Percentiles rank a stretch among this genome's conserved stretches.
Conservation (phyloP, 2,888 invertebrate genomes). For the Scaptomyza reducta region DNA sequence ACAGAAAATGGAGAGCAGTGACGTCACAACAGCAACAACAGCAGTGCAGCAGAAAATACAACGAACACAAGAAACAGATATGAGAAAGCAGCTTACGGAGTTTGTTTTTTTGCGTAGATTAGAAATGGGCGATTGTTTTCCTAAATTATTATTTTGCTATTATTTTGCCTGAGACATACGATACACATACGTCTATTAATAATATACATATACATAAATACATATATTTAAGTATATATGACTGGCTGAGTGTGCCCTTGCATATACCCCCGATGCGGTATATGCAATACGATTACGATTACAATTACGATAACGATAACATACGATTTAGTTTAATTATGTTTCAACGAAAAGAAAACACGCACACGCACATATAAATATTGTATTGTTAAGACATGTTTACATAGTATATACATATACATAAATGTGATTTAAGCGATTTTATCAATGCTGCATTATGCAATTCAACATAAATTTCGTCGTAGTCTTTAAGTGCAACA, state of each 20-base stretch:
- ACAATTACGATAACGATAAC: conserved; percentile 30
- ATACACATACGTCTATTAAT: conserved; percentile 36
- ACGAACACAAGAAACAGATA: conserved; percentile 4
- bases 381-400: conserved; percentile 68
- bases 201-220: conserved; percentile 21
- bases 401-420: conserved; percentile 66
- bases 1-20: conserved; percentile 18
- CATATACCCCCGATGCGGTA: conserved; percentile 41
- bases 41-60: background rate
- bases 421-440: conserved; percentile 83
- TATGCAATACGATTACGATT: conserved; percentile 44
- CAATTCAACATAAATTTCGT: conserved; percentile 80
- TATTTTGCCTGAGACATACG: conserved; percentile 43
- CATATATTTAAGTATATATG: conserved; percentile 24
- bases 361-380: conserved; percentile 45
- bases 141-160: conserved; percentile 9
- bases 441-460: conserved; percentile 81
- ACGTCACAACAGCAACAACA: conserved; percentile 28
- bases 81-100: conserved; percentile 16
- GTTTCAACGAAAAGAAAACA: conserved; percentile 22
- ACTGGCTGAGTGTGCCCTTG: conserved; percentile 56
- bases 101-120: conserved; percentile 33
- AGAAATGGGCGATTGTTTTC: conserved; percentile 22
- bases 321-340: conserved; percentile 47
- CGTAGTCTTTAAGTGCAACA: conserved; percentile 67